phyloP scores from a whole-genome alignment of 2,113 vertebrate species.

The Heterotilapia buettikoferi region DNA sequence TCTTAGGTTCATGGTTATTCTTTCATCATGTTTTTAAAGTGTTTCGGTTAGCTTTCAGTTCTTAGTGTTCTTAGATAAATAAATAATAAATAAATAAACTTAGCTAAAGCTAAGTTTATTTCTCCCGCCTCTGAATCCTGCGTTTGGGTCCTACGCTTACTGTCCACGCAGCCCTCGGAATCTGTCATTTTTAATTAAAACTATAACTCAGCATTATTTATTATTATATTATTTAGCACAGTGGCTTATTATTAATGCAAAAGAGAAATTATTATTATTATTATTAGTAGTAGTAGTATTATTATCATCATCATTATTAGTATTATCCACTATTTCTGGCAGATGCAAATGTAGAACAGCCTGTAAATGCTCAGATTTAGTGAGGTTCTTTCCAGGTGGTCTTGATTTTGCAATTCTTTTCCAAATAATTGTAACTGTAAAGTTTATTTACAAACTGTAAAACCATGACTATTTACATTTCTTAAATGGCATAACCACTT shows the following conservation, averaged over 20 bases:
- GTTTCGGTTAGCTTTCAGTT: not conserved
- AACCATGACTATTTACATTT: not conserved
- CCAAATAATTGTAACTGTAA: not conserved
- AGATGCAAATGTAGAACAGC: not conserved
- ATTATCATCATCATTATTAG: not conserved
- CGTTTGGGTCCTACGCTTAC: not conserved
- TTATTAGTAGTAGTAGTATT: rapidly evolving
- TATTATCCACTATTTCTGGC: not conserved
- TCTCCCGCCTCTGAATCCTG: not conserved
- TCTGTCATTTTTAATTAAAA: not conserved
- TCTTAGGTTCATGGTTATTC: not conserved
- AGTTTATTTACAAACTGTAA: not conserved
- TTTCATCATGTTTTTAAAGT: not conserved
- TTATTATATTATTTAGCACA: not conserved
- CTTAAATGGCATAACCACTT: no score
- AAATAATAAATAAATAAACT: not conserved
- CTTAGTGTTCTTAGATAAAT: not conserved
- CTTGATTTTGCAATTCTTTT: not conserved
- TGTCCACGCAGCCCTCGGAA: not conserved
- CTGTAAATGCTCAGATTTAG: not conserved
- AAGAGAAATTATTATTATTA: not conserved
- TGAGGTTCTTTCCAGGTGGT: not conserved
- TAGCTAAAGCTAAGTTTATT: not conserved
- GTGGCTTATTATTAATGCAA: not conserved
- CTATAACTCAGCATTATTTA: not conserved